phyloP scores from a whole-genome alignment of 2,797 vertebrate genomes.

The Thunnus albacares region DNA sequence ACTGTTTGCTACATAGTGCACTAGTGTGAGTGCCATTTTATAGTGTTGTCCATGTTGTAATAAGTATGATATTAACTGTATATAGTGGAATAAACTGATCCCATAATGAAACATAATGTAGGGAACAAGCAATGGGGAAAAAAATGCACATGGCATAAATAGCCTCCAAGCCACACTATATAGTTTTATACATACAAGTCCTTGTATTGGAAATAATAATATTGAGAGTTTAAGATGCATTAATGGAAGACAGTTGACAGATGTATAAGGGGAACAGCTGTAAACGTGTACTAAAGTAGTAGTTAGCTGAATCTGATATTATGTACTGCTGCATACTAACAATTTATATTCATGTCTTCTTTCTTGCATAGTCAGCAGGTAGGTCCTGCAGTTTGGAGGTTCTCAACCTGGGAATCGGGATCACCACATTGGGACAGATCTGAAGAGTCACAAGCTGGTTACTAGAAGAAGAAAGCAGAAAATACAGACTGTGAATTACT shows the following conservation, averaged over 20 bases:
- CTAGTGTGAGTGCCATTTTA: neutral
- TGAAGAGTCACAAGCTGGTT: neutral
- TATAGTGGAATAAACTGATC: neutral
- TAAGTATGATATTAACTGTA: neutral
- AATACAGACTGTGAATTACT: no score
- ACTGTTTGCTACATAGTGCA: neutral
- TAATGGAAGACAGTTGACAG: neutral
- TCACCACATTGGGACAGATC: neutral
- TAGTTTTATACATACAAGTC: neutral
- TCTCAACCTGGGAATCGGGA: neutral
- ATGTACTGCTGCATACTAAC: neutral
- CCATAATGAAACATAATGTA: neutral
- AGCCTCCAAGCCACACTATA: neutral
- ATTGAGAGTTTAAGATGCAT: neutral
- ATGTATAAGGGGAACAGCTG: neutral
- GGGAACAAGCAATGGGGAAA: neutral
- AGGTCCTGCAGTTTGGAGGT: neutral
- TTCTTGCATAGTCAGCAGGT: neutral
- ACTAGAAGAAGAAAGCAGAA: neutral
- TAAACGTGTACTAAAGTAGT: neutral
- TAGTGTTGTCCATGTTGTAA: neutral
- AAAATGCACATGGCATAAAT: neutral
- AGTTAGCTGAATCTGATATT: neutral
- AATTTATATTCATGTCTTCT: neutral
- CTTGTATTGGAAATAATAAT: neutral